These are phyloP conservation scores for Eupithecia tripunctaria DNA, from an alignment of 2,888 invertebrate genomes.

Conservation along the genomic window DNA sequence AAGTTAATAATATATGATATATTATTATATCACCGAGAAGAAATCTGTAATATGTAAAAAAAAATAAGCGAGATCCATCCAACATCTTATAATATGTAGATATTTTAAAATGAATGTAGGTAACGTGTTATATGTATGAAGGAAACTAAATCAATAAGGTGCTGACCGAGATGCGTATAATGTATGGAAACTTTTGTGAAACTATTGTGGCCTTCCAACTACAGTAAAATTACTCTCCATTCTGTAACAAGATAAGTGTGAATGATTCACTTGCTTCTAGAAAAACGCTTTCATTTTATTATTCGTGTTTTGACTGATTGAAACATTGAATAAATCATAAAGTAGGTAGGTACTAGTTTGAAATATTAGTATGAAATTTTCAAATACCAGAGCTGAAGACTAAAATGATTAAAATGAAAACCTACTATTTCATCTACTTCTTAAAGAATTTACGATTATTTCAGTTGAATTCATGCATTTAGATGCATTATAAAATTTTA, in stretches of 20 bases:
- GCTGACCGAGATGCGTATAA: not conserved
- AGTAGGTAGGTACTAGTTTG: no score
- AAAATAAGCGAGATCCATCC: not conserved
- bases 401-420: not conserved
- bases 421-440: not conserved
- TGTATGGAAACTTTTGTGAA: not conserved
- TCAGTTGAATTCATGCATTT: not conserved
- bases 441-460: not conserved
- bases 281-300: not conserved
- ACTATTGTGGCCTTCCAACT: not conserved
- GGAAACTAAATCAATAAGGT: not conserved
- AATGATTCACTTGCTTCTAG: not conserved
- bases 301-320: not conserved
- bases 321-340: not conserved
- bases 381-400: not conserved
- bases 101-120: no score
- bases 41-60: not conserved
- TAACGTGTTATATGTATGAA: not conserved
- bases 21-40: not conserved
- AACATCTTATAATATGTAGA: not conserved
- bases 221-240: not conserved
- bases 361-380: no score
- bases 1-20: no score
- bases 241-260: not conserved
- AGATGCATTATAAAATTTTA: not conserved